Percentiles rank a stretch among this genome's conserved stretches.
Conservation (phyloP, 2,888 invertebrate genomes). For the Meiosimyza platycephala region DNA sequence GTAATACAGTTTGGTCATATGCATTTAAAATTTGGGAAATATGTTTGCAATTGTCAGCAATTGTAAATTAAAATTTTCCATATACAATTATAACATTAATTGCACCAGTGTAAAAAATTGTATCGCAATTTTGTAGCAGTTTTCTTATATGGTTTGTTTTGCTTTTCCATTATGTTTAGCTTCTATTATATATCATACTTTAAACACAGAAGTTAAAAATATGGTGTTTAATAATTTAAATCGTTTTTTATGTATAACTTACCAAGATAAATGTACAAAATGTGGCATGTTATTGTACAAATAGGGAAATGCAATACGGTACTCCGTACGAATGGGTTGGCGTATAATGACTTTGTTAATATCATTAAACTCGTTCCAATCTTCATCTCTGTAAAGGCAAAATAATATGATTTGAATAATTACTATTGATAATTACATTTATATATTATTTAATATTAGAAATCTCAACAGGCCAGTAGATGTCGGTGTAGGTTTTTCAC, state of each 20-base stretch:
- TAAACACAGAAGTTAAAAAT: not conserved
- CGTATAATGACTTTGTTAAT: conserved; percentile 99
- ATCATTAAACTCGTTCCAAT: conserved; percentile 99
- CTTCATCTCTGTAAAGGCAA: conserved; percentile 84
- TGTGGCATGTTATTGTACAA: conserved; percentile 99
- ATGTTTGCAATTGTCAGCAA: conserved; percentile 72
- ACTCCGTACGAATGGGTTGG: conserved; percentile 98
- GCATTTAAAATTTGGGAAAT: not conserved
- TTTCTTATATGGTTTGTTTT: conserved; percentile 56
- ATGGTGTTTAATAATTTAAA: not conserved
- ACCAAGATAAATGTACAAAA: conserved; percentile 98
- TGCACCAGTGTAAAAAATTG: conserved; percentile 69
- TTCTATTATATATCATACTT: not conserved
- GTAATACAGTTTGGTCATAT: not conserved
- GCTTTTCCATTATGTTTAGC: conserved; percentile 47
- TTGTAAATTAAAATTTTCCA: conserved; percentile 60
- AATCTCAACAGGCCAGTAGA: too few species aligned
- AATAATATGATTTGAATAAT: conserved; percentile 11
- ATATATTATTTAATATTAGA: too few species aligned
- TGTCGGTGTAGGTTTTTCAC: too few species aligned
- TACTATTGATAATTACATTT: not conserved
- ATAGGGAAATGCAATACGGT: conserved; percentile 99
- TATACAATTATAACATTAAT: conserved; percentile 65
- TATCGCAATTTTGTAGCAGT: conserved; percentile 73
- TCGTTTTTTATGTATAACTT: conserved; percentile 65